phyloP scores from a whole-genome alignment of 1,140 invertebrate species.

The Pteromalus puparum region DNA sequence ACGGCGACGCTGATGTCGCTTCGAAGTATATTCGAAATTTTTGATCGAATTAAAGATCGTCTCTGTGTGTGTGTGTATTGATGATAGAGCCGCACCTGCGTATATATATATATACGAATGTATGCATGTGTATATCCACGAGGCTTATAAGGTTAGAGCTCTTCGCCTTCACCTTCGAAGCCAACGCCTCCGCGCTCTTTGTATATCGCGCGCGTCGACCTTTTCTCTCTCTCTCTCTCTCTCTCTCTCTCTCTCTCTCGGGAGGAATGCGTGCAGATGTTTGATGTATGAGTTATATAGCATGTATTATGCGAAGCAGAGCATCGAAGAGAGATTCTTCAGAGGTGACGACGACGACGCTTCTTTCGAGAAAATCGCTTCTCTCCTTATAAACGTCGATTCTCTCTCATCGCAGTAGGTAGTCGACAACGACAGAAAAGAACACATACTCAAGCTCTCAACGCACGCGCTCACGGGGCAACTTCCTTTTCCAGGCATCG shows the following conservation, averaged over 20 bases:
- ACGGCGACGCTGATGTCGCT: too few relatives aligned
- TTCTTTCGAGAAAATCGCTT: too few relatives aligned
- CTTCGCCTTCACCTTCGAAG: constrained; percentile 50
- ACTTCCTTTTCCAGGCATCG: background rate
- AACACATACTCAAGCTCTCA: background rate
- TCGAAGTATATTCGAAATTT: too few relatives aligned
- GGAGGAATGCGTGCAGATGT: background rate
- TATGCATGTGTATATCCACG: background rate
- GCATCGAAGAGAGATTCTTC: too few relatives aligned
- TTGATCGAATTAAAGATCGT: background rate
- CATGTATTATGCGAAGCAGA: background rate
- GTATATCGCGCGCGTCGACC: background rate
- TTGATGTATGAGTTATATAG: background rate
- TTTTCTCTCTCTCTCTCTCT: constrained; percentile 17
- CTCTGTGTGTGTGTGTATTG: background rate
- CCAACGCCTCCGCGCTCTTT: constrained; percentile 53
- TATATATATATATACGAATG: background rate
- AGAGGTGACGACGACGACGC: background rate
- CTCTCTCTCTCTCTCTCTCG: constrained; percentile 1
- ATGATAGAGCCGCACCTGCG: constrained; percentile 27
- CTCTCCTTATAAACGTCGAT: background rate
- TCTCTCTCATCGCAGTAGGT: background rate
- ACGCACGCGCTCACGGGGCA: background rate
- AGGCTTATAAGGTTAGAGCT: constrained; percentile 38
- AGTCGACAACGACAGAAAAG: background rate